A percentile compares a stretch with the other conserved stretches of the same genome.
Evolutionary conservation across 2,113 vertebrate species (phyloP).

Genomic region (Urocitellus parryii): DNA sequence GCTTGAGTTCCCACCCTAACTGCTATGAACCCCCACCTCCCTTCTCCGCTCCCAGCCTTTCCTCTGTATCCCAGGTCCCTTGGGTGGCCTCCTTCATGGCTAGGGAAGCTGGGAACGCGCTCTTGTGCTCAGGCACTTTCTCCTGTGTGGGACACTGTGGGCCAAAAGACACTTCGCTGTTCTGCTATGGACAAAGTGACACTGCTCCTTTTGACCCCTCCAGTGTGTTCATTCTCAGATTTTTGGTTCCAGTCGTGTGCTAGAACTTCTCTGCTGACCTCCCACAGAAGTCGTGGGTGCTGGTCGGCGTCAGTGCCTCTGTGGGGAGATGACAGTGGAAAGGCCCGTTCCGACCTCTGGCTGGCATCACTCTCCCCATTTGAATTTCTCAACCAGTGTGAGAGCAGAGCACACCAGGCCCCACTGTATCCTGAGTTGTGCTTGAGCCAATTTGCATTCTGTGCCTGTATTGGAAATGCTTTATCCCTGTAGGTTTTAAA

Average conservation of each 20-base stretch:
- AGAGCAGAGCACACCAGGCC: fast-evolving
- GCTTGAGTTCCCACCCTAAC: neutral
- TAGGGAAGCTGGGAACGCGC: neutral
- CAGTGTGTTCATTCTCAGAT: neutral
- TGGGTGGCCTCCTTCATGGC: neutral
- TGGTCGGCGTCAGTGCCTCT: neutral
- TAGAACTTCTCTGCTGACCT: neutral
- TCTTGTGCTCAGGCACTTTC: neutral
- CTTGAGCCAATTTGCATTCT: neutral
- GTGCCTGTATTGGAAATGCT: neutral
- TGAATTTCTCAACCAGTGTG: neutral
- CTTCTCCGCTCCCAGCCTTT: neutral
- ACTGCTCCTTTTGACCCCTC: too few species aligned
- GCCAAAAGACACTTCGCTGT: neutral
- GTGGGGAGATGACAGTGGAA: neutral
- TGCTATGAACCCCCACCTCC: neutral
- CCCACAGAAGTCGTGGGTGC: neutral
- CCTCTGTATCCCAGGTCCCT: neutral
- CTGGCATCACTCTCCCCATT: neutral
- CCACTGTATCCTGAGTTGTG: neutral
- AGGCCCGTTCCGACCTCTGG: neutral
- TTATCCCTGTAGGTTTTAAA: neutral
- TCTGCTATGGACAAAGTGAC: neutral
- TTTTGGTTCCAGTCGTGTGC: neutral
- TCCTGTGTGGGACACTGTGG: neutral